These are phyloP conservation scores for Phalloptychus januarius DNA, from an alignment of 2,797 vertebrate genomes.

Conservation along the genomic window DNA sequence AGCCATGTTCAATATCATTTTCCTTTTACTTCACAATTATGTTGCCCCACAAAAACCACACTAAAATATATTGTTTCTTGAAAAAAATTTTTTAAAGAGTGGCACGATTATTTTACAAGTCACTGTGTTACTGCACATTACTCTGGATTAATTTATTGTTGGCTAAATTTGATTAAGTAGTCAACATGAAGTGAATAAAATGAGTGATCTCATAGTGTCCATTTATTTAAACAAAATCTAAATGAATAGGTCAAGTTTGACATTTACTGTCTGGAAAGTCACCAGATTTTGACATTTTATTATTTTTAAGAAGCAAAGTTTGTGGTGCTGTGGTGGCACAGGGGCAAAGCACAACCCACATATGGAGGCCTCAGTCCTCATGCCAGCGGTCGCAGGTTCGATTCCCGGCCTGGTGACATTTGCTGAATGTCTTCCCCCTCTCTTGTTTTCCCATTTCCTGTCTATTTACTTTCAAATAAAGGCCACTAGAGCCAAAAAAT, in stretches of 20 bases:
- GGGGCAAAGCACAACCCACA: too few relatives aligned
- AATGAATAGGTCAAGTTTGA: background rate
- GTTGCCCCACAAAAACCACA: background rate
- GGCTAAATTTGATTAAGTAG: background rate
- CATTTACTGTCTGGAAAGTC: background rate
- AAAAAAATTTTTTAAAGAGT: background rate
- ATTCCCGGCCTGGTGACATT: too few relatives aligned
- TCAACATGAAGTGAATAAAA: background rate
- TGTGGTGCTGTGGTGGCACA: too few relatives aligned
- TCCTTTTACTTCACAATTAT: too few relatives aligned
- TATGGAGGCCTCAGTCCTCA: too few relatives aligned
- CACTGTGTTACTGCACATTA: background rate
- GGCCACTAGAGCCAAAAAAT: too few relatives aligned
- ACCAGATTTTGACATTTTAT: background rate
- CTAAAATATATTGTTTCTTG: background rate
- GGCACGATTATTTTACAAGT: background rate
- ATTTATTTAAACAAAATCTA: background rate
- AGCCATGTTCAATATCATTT: too few relatives aligned
- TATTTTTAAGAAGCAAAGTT: background rate
- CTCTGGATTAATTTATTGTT: background rate
- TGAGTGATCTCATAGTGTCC: background rate
- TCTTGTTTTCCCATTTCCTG: too few relatives aligned
- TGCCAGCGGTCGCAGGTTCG: too few relatives aligned
- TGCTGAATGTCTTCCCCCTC: too few relatives aligned
- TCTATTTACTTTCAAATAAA: too few relatives aligned